These are phyloP conservation scores for Dasypogon diadema DNA, from an alignment of 2,888 invertebrate genomes.

Conservation along the genomic window DNA sequence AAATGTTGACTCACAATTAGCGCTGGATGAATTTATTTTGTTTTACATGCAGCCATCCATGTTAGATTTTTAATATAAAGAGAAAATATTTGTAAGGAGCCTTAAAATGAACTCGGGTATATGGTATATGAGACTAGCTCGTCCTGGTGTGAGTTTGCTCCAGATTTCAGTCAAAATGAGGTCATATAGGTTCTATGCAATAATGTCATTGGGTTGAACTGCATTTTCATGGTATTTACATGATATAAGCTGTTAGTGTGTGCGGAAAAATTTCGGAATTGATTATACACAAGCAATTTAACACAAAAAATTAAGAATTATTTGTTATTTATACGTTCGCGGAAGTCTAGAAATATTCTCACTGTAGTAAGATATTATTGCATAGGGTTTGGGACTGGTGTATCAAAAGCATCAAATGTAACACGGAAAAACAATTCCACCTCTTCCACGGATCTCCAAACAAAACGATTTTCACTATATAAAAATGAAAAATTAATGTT, in stretches of 20 bases:
- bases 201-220: constrained; percentile 44
- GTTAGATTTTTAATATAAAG: constrained; percentile 4
- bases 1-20: too few species aligned
- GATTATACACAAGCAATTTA: neutral
- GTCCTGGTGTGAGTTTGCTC: constrained; percentile 53
- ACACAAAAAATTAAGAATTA: neutral
- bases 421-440: too few species aligned
- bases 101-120: constrained; percentile 50
- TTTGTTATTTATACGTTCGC: neutral
- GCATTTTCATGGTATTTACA: constrained; percentile 29
- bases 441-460: too few species aligned
- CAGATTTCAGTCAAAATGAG: constrained; percentile 53
- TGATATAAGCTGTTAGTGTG: too few species aligned
- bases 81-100: neutral
- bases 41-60: too few species aligned
- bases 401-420: too few species aligned
- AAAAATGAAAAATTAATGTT: too few species aligned
- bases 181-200: constrained; percentile 54
- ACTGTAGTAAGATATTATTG: too few species aligned
- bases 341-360: neutral
- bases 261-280: neutral
- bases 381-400: too few species aligned
- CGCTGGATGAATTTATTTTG: too few species aligned
- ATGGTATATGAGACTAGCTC: constrained; percentile 13
- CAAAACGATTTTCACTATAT: too few species aligned